Evolutionary conservation across 2,888 invertebrate genomes (phyloP).

Genomic region (Scelioninae gen. 2): DNA sequence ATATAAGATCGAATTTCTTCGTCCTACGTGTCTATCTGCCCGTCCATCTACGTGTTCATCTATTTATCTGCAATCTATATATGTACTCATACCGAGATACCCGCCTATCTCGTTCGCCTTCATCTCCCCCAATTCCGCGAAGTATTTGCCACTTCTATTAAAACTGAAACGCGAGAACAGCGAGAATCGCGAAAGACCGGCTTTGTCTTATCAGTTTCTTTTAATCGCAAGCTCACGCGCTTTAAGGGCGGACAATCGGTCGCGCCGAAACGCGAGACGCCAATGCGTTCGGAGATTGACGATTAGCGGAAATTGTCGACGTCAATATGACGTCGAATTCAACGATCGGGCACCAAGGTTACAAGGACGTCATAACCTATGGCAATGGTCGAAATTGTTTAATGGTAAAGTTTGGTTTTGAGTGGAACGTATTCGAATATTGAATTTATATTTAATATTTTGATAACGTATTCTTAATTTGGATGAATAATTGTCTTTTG

Average conservation of each 20-base stretch:
- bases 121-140: slow-evolving; percentile 53
- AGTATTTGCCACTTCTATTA: slow-evolving; percentile 49
- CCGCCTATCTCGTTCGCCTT: slow-evolving; percentile 49
- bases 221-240: slow-evolving; percentile 45
- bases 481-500: too few relatives aligned
- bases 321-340: too few relatives aligned
- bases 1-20: slow-evolving; percentile 67
- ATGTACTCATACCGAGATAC: slow-evolving; percentile 45
- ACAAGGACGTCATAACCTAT: slow-evolving; percentile 5
- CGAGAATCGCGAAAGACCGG: slow-evolving; percentile 34
- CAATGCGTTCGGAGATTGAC: slow-evolving; percentile 30
- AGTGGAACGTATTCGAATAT: too few relatives aligned
- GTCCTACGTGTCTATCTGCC: slow-evolving; percentile 58
- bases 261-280: slow-evolving; percentile 9
- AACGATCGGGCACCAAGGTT: too few relatives aligned
- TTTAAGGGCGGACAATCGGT: slow-evolving; percentile 35
- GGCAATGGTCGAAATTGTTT: too few relatives aligned
- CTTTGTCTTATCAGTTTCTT: slow-evolving; percentile 51
- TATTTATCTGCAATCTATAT: slow-evolving; percentile 52
- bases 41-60: slow-evolving; percentile 53
- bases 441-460: too few relatives aligned
- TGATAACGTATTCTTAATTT: too few relatives aligned
- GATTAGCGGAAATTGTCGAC: slow-evolving; percentile 14
- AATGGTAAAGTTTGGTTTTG: too few relatives aligned
- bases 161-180: slow-evolving; percentile 47